Evolutionary conservation across 2,797 vertebrate genomes (phyloP).

Genomic region (Crax fasciolata): DNA sequence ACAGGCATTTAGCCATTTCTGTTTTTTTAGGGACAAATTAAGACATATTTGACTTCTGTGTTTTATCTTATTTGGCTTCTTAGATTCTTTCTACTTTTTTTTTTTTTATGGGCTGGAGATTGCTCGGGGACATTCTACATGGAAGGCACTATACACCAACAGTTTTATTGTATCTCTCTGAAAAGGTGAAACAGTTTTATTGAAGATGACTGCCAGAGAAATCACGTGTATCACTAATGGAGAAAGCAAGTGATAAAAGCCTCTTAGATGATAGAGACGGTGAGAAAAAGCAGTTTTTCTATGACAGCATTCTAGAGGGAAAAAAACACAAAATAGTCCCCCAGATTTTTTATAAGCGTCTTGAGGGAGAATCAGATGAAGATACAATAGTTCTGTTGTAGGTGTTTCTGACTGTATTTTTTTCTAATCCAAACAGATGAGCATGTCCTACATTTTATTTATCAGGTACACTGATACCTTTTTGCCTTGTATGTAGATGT

Average conservation of each 20-base stretch:
- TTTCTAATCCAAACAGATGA: constrained; percentile 2
- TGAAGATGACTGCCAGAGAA: constrained; percentile 65
- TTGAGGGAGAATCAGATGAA: constrained; percentile 24
- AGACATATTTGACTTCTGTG: neutral
- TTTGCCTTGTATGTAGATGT: neutral
- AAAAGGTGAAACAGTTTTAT: constrained; percentile 54
- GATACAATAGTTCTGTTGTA: neutral
- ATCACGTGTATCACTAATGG: constrained; percentile 55
- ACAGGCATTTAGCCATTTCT: neutral
- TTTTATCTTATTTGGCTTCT: constrained; percentile 32
- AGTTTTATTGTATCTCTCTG: constrained; percentile 46
- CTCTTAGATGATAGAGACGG: neutral
- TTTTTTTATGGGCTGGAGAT: constrained; percentile 31
- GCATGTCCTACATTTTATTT: neutral
- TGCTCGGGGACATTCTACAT: constrained; percentile 26
- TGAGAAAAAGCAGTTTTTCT: constrained; percentile 44
- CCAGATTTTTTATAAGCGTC: neutral
- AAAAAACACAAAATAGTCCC: constrained; percentile 6
- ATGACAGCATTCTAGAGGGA: neutral
- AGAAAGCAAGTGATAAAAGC: constrained; percentile 54
- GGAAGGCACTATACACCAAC: neutral
- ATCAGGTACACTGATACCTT: neutral
- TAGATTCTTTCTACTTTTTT: neutral
- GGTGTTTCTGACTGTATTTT: neutral
- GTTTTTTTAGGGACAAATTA: neutral